Evolutionary conservation across 2,797 vertebrate species (phyloP), one percentile per base, ranked within the genome.

Genomic region (Notolepis coatsorum): DNA sequence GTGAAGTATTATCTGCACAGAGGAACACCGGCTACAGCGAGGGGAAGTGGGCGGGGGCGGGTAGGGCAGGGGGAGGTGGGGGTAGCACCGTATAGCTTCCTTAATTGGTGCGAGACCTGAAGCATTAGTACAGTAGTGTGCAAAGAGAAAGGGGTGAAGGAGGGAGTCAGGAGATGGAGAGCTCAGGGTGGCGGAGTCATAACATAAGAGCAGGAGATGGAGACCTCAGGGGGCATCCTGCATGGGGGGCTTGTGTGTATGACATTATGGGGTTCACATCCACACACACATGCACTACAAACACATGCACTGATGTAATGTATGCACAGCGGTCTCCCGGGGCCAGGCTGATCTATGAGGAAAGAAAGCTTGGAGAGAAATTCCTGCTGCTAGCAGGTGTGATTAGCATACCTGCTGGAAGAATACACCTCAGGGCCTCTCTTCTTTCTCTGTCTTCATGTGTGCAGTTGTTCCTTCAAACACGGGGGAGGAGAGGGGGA

Each of bases 371-470:
- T 49, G 57, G 55, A 65, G 13, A 75, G 64, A 74, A 68, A 76
- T 78, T 62, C 73, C 76, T 68, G 60, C 59, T 75, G 64, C 62
- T 45, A 61, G 63, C 38, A 48, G 67, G 70, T 66, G 33, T 59
- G 38, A 84, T 85, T 82, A 77, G 71, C 72, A 82, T 85, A 77
- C 74, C 65, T 82, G 71, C 73, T 82, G 70, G 62, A 81, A 50
- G 42, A 27, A 24, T 0, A 1, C 35, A 79, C 67, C 75, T 38
- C 60, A 2, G 67, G 68, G 66, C 21, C 24, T 42, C 61, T 33
- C 48, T 45, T 52, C 31, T 41, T 6, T n/a, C n/a, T 53, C 24
- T 61, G 45, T 60, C 24, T 41, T 24, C 10, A 27, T 57, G 35
- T 42, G 45, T 18, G 27, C 15, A 56, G 59, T 61, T 53, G 63